Evolutionary conservation across 2,888 invertebrate species (phyloP).

Genomic region (Sminthurinus aureus): DNA sequence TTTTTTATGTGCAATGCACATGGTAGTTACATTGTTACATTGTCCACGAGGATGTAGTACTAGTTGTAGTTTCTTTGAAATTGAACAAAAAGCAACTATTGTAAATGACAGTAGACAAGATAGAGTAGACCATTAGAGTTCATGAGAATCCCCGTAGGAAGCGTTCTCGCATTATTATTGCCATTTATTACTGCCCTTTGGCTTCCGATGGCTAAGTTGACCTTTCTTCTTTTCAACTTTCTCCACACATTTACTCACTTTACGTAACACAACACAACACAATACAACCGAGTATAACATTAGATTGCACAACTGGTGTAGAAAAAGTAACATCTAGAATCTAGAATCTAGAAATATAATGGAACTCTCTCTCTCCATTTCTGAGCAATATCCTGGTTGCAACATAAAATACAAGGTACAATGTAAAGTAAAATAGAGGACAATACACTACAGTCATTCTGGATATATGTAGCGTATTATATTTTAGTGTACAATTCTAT

Average conservation of each 20-base stretch:
- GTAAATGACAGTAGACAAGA: neutral
- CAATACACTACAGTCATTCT: too few relatives aligned
- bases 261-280: neutral
- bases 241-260: neutral
- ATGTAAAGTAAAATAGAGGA: too few relatives aligned
- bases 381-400: too few relatives aligned
- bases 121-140: constrained; percentile 7
- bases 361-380: too few relatives aligned
- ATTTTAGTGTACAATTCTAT: too few relatives aligned
- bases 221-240: neutral
- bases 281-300: too few relatives aligned
- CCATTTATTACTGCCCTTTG: constrained; percentile 18
- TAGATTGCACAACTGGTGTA: too few relatives aligned
- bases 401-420: too few relatives aligned
- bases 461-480: too few relatives aligned
- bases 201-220: neutral
- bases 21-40: constrained; percentile 26
- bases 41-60: constrained; percentile 18
- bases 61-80: neutral
- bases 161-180: constrained; percentile 9
- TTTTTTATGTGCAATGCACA: neutral
- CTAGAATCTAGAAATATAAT: too few relatives aligned
- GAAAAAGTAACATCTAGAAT: too few relatives aligned
- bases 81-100: neutral
- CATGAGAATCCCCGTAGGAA: constrained; percentile 14